phyloP scores from a whole-genome alignment of 2,113 vertebrate species.

The Chamaea fasciata region DNA sequence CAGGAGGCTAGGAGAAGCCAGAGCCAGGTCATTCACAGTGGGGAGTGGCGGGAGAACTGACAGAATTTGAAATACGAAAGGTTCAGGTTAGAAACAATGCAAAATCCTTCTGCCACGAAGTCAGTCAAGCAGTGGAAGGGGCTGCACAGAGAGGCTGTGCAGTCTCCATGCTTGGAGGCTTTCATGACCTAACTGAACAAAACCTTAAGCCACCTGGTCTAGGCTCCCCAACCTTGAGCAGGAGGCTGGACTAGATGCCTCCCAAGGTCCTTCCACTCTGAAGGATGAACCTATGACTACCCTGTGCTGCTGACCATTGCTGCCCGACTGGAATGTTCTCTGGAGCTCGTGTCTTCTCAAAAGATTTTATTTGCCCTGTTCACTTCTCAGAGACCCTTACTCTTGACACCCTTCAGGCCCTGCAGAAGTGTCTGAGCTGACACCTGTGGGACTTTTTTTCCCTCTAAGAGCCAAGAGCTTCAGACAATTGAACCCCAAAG shows the following conservation, averaged over 20 bases:
- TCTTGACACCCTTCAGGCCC: not conserved
- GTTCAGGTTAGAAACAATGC: not conserved
- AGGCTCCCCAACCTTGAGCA: not conserved
- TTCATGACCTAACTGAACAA: not conserved
- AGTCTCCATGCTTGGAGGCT: not conserved
- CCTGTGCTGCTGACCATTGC: not conserved
- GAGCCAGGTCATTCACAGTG: not conserved
- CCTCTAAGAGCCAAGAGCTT: not conserved
- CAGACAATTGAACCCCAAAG: not conserved
- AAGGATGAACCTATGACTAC: not conserved
- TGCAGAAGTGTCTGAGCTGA: not conserved
- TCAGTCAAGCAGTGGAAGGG: not conserved
- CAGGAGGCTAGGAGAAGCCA: not conserved
- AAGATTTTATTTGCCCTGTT: not conserved
- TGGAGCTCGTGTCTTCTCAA: not conserved
- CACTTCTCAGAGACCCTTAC: not conserved
- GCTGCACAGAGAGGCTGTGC: not conserved
- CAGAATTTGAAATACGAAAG: fast-evolving
- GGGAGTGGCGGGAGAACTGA: not conserved
- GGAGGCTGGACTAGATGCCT: not conserved
- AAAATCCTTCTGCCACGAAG: not conserved
- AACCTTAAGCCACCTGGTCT: not conserved
- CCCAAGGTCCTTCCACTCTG: not conserved
- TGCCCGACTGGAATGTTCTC: not conserved
- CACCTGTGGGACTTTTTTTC: not conserved